phyloP scores from a whole-genome alignment of 2,797 vertebrate species.

The Chlorospingus flavigularis region DNA sequence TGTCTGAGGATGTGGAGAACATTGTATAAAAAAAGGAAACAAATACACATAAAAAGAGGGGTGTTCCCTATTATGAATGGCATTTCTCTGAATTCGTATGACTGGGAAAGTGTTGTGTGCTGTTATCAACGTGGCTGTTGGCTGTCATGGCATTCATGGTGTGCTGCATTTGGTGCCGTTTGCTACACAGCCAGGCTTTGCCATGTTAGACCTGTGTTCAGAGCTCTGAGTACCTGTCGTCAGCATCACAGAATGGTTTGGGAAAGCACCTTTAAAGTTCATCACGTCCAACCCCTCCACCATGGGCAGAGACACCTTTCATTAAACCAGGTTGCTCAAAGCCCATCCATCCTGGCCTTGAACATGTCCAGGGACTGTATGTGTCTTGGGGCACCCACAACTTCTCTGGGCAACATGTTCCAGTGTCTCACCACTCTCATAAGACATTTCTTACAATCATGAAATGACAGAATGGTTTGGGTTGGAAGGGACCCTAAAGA shows the following conservation, averaged over 20 bases:
- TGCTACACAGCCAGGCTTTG: background rate
- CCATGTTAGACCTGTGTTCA: background rate
- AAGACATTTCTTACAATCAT: background rate
- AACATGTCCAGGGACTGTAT: background rate
- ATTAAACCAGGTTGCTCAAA: background rate
- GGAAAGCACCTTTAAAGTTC: background rate
- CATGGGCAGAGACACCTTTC: background rate
- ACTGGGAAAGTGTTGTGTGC: background rate
- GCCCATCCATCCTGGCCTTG: background rate
- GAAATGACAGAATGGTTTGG: background rate
- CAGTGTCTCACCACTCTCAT: background rate
- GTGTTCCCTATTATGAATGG: background rate
- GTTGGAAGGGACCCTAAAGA: background rate
- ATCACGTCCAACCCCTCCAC: rapidly evolving
- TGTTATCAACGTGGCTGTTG: background rate
- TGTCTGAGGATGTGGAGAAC: background rate
- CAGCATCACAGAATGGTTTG: background rate
- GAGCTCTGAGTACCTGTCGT: background rate
- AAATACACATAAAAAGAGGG: background rate
- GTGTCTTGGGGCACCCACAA: background rate
- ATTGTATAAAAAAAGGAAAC: background rate
- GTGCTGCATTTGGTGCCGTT: background rate
- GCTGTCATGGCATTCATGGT: background rate
- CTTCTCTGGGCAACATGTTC: background rate
- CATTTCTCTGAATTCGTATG: background rate